These are phyloP conservation scores for Hemibagrus guttatus DNA, from an alignment of 2,797 vertebrate species.

Conservation along the genomic window DNA sequence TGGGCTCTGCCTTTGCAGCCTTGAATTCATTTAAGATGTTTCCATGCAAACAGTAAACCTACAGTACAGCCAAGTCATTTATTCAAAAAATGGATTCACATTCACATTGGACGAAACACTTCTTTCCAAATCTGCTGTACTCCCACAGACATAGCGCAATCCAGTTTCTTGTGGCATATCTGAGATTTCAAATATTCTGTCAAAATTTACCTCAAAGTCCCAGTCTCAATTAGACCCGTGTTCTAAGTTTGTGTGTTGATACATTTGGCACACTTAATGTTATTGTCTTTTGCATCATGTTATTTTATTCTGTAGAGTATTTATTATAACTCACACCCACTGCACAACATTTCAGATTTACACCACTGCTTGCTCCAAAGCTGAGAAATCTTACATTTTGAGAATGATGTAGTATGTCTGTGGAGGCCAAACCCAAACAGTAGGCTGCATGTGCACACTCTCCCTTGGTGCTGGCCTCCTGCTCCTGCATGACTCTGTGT, in stretches of 20 bases:
- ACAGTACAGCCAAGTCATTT: neutral
- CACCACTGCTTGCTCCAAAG: neutral
- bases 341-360: neutral
- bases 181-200: neutral
- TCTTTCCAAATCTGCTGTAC: neutral
- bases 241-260: neutral
- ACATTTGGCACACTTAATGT: neutral
- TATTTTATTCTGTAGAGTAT: neutral
- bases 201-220: neutral
- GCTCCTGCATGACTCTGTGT: constrained; percentile 35
- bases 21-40: neutral
- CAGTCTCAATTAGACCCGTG: neutral
- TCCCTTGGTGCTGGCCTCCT: constrained; percentile 10
- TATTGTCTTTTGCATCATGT: neutral
- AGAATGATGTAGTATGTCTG: neutral
- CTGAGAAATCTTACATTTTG: constrained; percentile 7
- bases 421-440: constrained; percentile 15
- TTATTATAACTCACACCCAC: neutral
- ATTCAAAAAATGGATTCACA: neutral
- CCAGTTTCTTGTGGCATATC: neutral
- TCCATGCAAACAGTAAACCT: neutral
- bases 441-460: neutral
- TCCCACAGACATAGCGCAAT: neutral
- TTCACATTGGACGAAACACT: neutral
- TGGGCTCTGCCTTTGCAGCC: neutral